phyloP scores from a whole-genome alignment of 2,888 invertebrate genomes.

The Brachypalpus laphriformis region DNA sequence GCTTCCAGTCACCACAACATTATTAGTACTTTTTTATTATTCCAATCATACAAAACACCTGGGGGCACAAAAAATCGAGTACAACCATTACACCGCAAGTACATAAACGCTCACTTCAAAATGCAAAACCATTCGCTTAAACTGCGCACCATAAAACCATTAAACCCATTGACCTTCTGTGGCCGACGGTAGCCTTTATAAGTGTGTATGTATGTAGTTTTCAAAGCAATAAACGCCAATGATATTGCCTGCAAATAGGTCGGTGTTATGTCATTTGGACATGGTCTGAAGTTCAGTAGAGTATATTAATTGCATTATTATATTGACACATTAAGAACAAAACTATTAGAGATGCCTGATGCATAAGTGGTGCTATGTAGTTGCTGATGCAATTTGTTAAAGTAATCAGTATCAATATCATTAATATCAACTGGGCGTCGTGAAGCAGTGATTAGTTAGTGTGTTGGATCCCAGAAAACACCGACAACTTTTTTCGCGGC shows the following conservation, averaged over 20 bases:
- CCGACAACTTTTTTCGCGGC: too few relatives aligned
- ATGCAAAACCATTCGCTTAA: background rate
- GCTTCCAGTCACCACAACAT: background rate
- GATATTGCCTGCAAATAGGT: constrained; percentile 36
- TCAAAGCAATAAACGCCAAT: constrained; percentile 20
- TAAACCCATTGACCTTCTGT: constrained; percentile 56
- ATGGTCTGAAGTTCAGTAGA: background rate
- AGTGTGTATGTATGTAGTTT: background rate
- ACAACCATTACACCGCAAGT: background rate
- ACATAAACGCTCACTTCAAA: background rate
- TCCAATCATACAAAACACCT: background rate
- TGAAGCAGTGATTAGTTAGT: too few relatives aligned
- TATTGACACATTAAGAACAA: background rate
- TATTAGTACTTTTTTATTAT: background rate
- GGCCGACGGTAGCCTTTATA: constrained; percentile 5
- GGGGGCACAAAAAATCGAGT: background rate
- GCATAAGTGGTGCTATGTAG: background rate
- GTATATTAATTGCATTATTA: background rate
- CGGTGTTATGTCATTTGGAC: constrained; percentile 18
- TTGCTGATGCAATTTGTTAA: too few relatives aligned
- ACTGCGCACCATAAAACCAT: constrained; percentile 32
- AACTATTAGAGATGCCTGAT: background rate
- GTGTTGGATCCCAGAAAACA: too few relatives aligned
- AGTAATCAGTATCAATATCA: too few relatives aligned
- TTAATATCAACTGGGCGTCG: too few relatives aligned